Percentiles rank a stretch among this genome's conserved stretches.
Conservation (phyloP, 2,797 vertebrate species). For the Babyrousa celebensis region DNA sequence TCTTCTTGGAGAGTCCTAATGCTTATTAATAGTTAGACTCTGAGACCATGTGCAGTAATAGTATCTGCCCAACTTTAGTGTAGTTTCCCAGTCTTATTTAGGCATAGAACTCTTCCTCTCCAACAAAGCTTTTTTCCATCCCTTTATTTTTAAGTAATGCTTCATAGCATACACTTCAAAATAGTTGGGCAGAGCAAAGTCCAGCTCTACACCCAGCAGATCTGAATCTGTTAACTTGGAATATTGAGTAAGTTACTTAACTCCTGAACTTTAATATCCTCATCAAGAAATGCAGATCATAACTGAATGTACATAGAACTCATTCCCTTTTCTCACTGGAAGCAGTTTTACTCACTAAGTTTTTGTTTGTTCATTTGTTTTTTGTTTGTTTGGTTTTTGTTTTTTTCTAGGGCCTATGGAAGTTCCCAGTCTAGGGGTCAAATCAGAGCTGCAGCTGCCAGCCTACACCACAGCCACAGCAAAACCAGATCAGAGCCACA, state of each 20-base stretch:
- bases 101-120: background rate
- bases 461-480: too few relatives aligned
- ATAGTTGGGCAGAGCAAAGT: background rate
- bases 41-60: background rate
- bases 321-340: background rate
- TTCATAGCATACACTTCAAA: background rate
- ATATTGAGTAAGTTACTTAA: background rate
- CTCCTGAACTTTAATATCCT: background rate
- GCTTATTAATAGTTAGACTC: background rate
- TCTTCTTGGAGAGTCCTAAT: background rate
- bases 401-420: too few relatives aligned
- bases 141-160: background rate
- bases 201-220: background rate
- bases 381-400: too few relatives aligned
- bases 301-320: background rate
- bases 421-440: too few relatives aligned
- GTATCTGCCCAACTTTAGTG: background rate
- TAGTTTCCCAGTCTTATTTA: background rate
- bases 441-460: too few relatives aligned
- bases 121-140: background rate
- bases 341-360: background rate
- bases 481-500: too few relatives aligned
- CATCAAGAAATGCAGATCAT: background rate
- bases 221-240: background rate
- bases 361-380: too few relatives aligned